Base-by-base conservation (phyloP, 2,797 vertebrate species). In the Chelidonichthys spinosus region DNA sequence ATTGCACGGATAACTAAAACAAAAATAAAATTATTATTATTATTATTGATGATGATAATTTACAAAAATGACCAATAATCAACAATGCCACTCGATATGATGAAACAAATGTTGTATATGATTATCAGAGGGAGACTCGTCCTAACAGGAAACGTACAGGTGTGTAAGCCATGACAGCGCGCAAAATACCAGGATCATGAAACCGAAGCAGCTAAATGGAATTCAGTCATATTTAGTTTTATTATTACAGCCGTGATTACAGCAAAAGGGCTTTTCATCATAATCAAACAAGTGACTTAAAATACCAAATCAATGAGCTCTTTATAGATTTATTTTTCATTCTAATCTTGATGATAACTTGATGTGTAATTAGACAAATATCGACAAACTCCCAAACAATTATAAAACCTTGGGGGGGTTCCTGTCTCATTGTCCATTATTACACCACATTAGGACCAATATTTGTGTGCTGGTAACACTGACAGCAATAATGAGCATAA, bases 401-500 rank as follows among this genome's bases (percentile, higher is more conserved):
- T 60, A 47, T 4, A 65, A 74, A 84, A 40, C 66, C 60, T 0
- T 1, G 3, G 63, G 60, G 69, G 35, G 46, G 72, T 44, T 37
- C 40, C 14, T 2, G 17, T 56, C 54, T 80, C 60, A 60, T 69
- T 76, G 49, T 18, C 58, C 40, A 63, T 73, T 79, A 89, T 75
- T 72, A 72, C 17, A 62, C 44, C 35, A 64, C 58, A 82, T 83
- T 39, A 69, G 49, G 43, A 69, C 44, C 33, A 18, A 33, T 76
- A 44, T 72, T 58, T 76, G 64, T 81, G 56, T 55, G 75, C 46
- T 33, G 39, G 79, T 64, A 63, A 81, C 54, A 78, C 14, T 58
- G 55, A 76, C 66, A 18, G 61, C 63, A 61, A 11, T 79, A 74
- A 83, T 58, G 56, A 75, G 62, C 64, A 80, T 17, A 75, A 62